phyloP scores from a whole-genome alignment of 2,888 invertebrate genomes.

The Dolomedes plantarius region DNA sequence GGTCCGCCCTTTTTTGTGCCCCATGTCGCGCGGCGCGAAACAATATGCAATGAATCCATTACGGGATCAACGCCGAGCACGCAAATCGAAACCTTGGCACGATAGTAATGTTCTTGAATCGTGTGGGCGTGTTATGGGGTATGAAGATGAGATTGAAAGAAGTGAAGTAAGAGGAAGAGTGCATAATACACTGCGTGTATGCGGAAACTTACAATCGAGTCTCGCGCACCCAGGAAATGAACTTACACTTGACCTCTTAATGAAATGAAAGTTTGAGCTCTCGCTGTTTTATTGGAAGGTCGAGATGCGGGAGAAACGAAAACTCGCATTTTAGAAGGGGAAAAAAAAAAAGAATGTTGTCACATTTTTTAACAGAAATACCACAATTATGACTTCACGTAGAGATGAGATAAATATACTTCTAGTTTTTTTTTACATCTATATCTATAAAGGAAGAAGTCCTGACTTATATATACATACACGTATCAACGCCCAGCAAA shows the following conservation, averaged over 20 bases:
- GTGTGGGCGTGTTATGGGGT: background rate
- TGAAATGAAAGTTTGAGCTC: background rate
- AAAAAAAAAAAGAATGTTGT: too few relatives aligned
- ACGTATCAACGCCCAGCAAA: too few relatives aligned
- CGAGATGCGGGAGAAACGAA: background rate
- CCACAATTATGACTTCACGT: too few relatives aligned
- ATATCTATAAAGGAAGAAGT: too few relatives aligned
- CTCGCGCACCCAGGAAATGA: conserved; percentile 13
- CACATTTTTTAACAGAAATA: too few relatives aligned
- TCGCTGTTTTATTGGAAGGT: background rate
- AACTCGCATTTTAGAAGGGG: too few relatives aligned
- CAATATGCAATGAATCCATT: background rate
- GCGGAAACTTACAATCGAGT: background rate
- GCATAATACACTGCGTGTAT: background rate
- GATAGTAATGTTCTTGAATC: background rate
- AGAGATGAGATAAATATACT: too few relatives aligned
- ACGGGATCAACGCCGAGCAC: background rate
- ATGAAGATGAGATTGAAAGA: background rate
- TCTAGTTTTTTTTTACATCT: too few relatives aligned
- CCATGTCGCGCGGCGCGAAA: background rate
- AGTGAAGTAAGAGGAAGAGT: background rate
- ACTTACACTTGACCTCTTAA: conserved; percentile 23
- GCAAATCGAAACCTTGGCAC: background rate
- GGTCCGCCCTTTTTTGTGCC: background rate
- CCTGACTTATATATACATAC: too few relatives aligned